Base-by-base conservation (phyloP, 2,888 invertebrate genomes). In the Cistogaster globosa region DNA sequence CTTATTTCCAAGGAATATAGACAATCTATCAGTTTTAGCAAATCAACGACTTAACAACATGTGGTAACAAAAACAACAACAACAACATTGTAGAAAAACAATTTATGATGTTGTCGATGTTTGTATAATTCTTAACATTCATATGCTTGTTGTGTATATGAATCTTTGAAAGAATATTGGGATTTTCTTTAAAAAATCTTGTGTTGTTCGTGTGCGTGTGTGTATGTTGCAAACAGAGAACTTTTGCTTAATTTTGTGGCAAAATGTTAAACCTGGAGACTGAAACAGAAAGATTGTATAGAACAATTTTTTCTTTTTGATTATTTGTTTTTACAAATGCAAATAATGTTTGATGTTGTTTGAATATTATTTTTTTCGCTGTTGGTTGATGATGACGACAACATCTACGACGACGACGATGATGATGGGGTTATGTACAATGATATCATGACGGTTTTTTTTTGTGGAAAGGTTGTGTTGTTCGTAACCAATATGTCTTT, bases 51-150 rank as follows among this genome's bases (percentile, higher is more conserved):
- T 85, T 77, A 86, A 86, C 87, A 85, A 84, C 87, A 86, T 86
- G 86, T 85, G 86, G 83, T 81, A 77, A 86, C 76, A 76, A 62
- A 74, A 62, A 74, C 67, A 74, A 65, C 69, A 78, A 77, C 69
- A 81, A 74, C 69, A 84, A 83, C 75, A 86, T 77, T 60, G 60
- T 76, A 88, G 89, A 89, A 90, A 55, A 91, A 90, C 91, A 90
- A 90, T 90, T 90, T 90, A 90, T 90, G 90, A 90, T 90, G 90
- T 91, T 91, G 89, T 89, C 89, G 90, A 90, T 90, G 90, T 82
- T 76, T 65, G 63, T 82, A 71, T 58, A 76, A 76, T 82, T 82
- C 81, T 82, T 81, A 75, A 74, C 81, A 81, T 81, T 77, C 77
- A 84, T 74, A 72, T 74, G 62, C 36, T 53, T 72, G 71, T 38